These are phyloP conservation scores for Saguinus imperator DNA, from an alignment of 2,113 vertebrate species.

Conservation along the genomic window DNA sequence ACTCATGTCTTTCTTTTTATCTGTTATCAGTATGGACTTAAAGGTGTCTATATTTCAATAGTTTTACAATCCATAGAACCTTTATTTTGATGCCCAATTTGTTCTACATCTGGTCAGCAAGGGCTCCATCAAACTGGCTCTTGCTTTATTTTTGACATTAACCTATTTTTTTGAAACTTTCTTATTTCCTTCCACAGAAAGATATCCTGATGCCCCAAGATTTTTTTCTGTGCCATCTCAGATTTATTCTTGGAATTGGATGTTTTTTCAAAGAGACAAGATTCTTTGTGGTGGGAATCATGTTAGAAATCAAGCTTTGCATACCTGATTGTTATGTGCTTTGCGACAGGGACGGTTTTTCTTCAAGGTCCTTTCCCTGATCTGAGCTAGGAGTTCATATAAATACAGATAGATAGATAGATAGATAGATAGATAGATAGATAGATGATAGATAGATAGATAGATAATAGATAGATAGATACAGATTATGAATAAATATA, in stretches of 20 bases:
- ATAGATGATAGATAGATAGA: neutral
- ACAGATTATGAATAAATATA: too few species aligned
- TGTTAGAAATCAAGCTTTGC: neutral
- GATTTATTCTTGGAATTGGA: neutral
- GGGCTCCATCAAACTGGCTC: neutral
- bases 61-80: neutral
- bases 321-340: accelerated
- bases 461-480: neutral
- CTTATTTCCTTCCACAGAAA: neutral
- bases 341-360: neutral
- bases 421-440: neutral
- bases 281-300: neutral
- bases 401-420: neutral
- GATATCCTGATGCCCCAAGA: neutral
- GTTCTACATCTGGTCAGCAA: neutral
- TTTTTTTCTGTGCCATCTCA: neutral
- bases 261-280: neutral
- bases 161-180: neutral
- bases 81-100: neutral
- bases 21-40: neutral
- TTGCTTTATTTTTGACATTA: neutral
- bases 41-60: neutral
- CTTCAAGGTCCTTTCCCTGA: neutral
- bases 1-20: neutral
- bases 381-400: neutral